These are phyloP conservation scores for Pediacus dermestoides DNA, from an alignment of 2,888 invertebrate genomes.

Conservation along the genomic window DNA sequence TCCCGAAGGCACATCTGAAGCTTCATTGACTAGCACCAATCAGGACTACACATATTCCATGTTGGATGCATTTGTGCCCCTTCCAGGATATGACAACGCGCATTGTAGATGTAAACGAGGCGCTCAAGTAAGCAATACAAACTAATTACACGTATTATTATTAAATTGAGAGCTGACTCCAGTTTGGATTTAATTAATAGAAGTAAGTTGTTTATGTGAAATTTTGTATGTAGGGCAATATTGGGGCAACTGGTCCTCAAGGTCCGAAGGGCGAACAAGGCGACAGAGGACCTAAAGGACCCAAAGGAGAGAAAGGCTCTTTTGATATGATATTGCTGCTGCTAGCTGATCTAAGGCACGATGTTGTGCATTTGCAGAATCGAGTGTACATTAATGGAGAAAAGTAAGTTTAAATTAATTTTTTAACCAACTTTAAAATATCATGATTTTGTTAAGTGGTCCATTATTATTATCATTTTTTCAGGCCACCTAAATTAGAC, in stretches of 20 bases:
- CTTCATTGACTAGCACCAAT: slow-evolving; percentile 32
- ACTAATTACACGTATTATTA: too few species aligned
- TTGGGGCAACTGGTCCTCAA: slow-evolving; percentile 58
- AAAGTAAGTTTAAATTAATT: slow-evolving; percentile 45
- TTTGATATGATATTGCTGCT: slow-evolving; percentile 62
- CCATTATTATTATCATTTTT: slow-evolving; percentile 19
- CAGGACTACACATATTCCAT: slow-evolving; percentile 56
- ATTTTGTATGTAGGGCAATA: slow-evolving; percentile 60
- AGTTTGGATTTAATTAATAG: too few species aligned
- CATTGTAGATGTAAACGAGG: slow-evolving; percentile 66
- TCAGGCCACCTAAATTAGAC: slow-evolving; percentile 60
- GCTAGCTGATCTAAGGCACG: slow-evolving; percentile 62
- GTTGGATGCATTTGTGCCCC: slow-evolving; percentile 59
- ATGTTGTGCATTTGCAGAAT: slow-evolving; percentile 59
- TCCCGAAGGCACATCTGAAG: slow-evolving; percentile 30
- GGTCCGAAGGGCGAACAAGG: slow-evolving; percentile 62
- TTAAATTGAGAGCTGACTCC: too few species aligned
- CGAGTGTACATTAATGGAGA: slow-evolving; percentile 58
- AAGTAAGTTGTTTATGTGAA: too few species aligned
- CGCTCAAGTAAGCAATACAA: slow-evolving; percentile 59
- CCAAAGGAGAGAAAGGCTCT: slow-evolving; percentile 60
- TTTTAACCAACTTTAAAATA: too few species aligned
- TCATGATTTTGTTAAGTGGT: not conserved
- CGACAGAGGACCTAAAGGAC: slow-evolving; percentile 56
- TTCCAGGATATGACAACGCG: slow-evolving; percentile 49